These are phyloP conservation scores for Vesta saturnalis DNA, from an alignment of 2,888 invertebrate genomes.

Conservation along the genomic window DNA sequence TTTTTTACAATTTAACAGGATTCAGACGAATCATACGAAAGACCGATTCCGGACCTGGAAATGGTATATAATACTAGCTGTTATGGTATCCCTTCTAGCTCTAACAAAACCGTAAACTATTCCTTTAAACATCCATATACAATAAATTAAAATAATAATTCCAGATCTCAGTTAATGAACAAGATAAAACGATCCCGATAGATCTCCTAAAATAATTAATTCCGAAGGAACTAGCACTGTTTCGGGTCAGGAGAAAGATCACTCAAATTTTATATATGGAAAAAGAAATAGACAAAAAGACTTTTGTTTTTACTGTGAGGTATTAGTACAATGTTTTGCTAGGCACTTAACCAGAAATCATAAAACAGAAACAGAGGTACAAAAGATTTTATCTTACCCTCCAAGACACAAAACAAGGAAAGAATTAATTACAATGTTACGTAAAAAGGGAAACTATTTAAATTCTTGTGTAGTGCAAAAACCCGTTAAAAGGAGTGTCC, in stretches of 20 bases:
- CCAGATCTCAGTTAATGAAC: not conserved
- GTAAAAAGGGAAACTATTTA: constrained; percentile 15
- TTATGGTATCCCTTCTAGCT: not conserved
- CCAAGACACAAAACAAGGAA: not conserved
- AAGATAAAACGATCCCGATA: not conserved
- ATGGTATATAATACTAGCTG: not conserved
- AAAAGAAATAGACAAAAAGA: not conserved
- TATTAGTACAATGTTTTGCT: not conserved
- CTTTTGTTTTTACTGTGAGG: constrained; percentile 8
- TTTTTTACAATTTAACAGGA: not conserved
- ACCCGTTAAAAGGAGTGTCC: constrained; percentile 2
- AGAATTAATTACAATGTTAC: not conserved
- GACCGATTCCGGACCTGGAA: not conserved
- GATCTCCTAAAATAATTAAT: not conserved
- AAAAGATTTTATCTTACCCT: constrained; percentile 2
- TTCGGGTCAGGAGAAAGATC: not conserved
- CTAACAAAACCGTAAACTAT: not conserved
- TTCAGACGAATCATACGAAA: not conserved
- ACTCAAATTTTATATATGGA: not conserved
- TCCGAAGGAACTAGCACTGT: not conserved
- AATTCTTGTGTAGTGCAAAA: not conserved
- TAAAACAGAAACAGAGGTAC: constrained; percentile 1
- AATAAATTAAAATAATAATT: not conserved
- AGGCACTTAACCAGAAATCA: not conserved
- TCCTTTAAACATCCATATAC: not conserved